phyloP scores from a whole-genome alignment of 2,888 invertebrate genomes.

The Stictocephala bisonia region DNA sequence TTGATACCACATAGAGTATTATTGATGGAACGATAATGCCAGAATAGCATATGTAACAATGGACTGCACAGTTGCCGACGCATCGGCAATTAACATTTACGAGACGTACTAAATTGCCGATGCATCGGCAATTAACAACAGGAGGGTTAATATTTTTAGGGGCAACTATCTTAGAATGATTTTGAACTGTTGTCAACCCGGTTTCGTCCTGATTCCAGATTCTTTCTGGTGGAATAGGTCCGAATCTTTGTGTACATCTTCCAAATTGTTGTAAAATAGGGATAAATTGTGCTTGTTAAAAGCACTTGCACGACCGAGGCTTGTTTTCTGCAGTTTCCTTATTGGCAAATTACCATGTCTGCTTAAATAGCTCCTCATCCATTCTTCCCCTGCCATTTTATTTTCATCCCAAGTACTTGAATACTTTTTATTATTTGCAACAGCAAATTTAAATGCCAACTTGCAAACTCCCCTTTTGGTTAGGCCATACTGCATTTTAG shows the following conservation, averaged over 20 bases:
- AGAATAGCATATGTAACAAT: too few relatives aligned
- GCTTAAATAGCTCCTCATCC: conserved; percentile 23
- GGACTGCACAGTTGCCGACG: too few relatives aligned
- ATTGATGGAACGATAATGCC: too few relatives aligned
- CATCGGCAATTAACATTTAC: too few relatives aligned
- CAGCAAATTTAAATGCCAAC: conserved; percentile 32
- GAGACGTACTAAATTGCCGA: too few relatives aligned
- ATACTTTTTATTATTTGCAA: conserved; percentile 9
- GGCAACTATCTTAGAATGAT: conserved; percentile 61
- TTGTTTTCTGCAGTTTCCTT: conserved; percentile 34
- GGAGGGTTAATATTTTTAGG: conserved; percentile 63
- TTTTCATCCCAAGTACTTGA: conserved; percentile 8
- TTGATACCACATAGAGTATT: too few relatives aligned
- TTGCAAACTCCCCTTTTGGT: conserved; percentile 20
- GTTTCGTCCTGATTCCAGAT: conserved; percentile 64
- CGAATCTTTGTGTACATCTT: conserved; percentile 46
- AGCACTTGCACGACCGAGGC: conserved; percentile 4
- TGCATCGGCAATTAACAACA: too few relatives aligned
- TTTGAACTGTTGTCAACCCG: conserved; percentile 64
- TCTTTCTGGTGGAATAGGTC: conserved; percentile 21
- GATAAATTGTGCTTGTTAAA: conserved; percentile 6
- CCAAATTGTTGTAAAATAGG: conserved; percentile 43
- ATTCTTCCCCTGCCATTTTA: conserved; percentile 33
- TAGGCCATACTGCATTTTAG: conserved; percentile 35
- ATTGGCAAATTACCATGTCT: background rate